Percentiles rank a stretch among this genome's conserved stretches.
phyloP scores from a whole-genome alignment of 2,113 vertebrate species.

The Telmatochromis brichardi region DNA sequence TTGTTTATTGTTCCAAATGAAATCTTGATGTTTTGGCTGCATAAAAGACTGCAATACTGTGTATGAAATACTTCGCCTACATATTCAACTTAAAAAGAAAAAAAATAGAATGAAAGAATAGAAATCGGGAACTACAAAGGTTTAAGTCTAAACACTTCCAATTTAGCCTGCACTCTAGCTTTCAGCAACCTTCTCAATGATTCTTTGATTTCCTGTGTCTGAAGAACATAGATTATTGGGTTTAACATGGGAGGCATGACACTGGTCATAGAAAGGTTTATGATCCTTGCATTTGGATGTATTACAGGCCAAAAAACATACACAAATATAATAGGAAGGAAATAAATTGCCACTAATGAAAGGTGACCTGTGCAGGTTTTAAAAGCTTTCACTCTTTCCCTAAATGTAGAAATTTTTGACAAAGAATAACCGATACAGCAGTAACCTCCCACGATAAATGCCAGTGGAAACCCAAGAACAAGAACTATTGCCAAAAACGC shows the following conservation, averaged over 20 bases:
- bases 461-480: neutral
- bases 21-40: neutral
- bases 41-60: neutral
- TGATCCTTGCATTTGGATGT: slow-evolving; percentile 43
- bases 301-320: slow-evolving; percentile 31
- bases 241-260: slow-evolving; percentile 42
- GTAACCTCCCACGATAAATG: neutral
- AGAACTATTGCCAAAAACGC: neutral
- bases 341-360: slow-evolving; percentile 44
- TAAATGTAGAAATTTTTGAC: neutral
- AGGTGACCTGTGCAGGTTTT: slow-evolving; percentile 46
- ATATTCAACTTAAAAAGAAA: neutral
- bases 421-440: neutral
- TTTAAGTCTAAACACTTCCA: neutral
- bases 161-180: neutral
- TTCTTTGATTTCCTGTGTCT: slow-evolving; percentile 42
- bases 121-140: neutral
- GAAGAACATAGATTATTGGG: slow-evolving; percentile 48
- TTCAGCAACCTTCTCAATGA: slow-evolving; percentile 6
- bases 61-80: neutral
- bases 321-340: slow-evolving; percentile 14
- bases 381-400: neutral
- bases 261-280: slow-evolving; percentile 54
- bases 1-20: neutral
- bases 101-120: neutral